Evolutionary conservation across 2,113 vertebrate species (phyloP), one percentile per base, ranked within the genome.

Genomic region (Acrocephalus arundinaceus): DNA sequence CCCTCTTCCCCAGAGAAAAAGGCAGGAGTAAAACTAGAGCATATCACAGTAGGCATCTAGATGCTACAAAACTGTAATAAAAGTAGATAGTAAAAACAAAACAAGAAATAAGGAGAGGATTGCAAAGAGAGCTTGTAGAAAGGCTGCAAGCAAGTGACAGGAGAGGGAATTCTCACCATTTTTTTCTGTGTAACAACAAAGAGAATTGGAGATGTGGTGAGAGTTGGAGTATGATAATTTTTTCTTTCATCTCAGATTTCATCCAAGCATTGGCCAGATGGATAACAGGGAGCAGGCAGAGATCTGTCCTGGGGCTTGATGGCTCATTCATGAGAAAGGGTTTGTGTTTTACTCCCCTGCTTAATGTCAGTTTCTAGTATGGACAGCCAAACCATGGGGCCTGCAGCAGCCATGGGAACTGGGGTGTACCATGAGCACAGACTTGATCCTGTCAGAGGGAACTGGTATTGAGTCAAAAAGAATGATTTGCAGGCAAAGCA

Each of bases 191-290:
- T 92, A 90, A 76, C 73, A 87, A 82, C 61, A 94, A 85, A 95
- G 61, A 95, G 92, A 92, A 90, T 94, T 11, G 1, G 46, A 86
- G 58, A 90, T 95, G 70, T 65, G n/a, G 37, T 78, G 61, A 49
- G 86, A 94, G 68, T 35, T 89, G 73, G 52, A 87, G 30, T 86
- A 73, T 68, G 86, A 20, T 81, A 67, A 70, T 93, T 84, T 92
- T 90, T 94, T 49, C 85, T 96, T 96, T 96, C 80, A 91, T 95
- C 82, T 94, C 51, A 39, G 25, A 89, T 85, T 77, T 63, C 72
- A 62, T 89, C 76, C 57, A 65, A 20, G 20, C 66, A 30, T 84
- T 75, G 66, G 76, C 80, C 79, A 85, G 55, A 63, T 51, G 35
- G 33, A 19, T 74, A 63, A 75, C 20, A 75, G 39, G 48, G 84